Base-by-base conservation (phyloP, 2,888 invertebrate genomes). In the Yponomeuta cagnagella region DNA sequence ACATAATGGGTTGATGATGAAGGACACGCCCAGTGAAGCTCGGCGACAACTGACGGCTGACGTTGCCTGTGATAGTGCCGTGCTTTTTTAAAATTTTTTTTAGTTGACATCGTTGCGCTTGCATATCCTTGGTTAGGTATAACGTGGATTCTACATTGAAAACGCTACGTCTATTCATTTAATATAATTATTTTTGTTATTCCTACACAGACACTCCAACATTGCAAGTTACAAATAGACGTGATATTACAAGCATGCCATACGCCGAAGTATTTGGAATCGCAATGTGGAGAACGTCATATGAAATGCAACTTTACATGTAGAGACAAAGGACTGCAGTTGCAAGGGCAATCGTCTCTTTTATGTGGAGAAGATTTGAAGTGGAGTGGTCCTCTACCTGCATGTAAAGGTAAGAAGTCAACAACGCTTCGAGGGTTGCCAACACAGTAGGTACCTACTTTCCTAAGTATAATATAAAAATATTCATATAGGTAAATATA, bases 191-290 rank as follows among this genome's bases (percentile, higher is more conserved):
- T 43, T 43, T 43, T 43, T 43, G 9, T 43, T 43, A 8, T 76
- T 72, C 68, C 70, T 48, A 85, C 86, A 66, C 82, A 92, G 89
- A 80, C 82, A 72, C 77, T 90, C 2, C 86, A 87, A 75, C 78
- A 84, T 70, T 93, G 93, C 76, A 88, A 90, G 78, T 86, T 89
- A 79, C 85, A 87, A 76, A 81, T 91, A 70, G 84, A 90, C 76
- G 90, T 92, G 3, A 78, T 92, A 72, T 77, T 84, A 70, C 89
- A 89, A 76, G 81, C 79, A 70, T 93, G 93, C 76, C 77, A 81
- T 33, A 78, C 85, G 37, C 88, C 92, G 69, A 85, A 81, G 73
- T 80, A 87, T 75, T 81, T 92, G 73, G 72, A 79, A 68, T 77
- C 84, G 63, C 80, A 85, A 70, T 88, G 89, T 78, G 76, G 79